Evolutionary conservation across 2,113 vertebrate species (phyloP).

Genomic region (Holacanthus passer): DNA sequence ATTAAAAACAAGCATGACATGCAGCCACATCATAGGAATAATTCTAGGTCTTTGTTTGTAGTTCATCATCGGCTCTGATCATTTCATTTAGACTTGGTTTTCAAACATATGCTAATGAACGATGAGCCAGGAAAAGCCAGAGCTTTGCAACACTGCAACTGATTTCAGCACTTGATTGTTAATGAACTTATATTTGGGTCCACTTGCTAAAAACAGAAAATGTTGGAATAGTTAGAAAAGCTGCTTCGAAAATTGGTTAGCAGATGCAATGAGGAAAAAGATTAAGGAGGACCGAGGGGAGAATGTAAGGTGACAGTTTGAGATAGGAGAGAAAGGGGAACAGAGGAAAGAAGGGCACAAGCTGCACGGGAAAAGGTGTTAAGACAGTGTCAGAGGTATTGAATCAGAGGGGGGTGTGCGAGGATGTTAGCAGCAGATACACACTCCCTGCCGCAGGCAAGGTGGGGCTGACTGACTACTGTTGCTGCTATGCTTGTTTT

Average conservation of each 20-base stretch:
- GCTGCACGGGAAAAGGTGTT: constrained; percentile 66
- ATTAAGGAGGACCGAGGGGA: constrained; percentile 49
- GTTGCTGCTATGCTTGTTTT: constrained; percentile 41
- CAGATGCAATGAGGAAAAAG: constrained; percentile 34
- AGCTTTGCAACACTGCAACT: constrained; percentile 33
- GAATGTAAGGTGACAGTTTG: constrained; percentile 64
- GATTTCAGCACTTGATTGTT: constrained; percentile 44
- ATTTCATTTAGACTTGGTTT: constrained; percentile 61
- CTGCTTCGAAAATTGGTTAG: constrained; percentile 57
- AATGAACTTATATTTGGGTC: constrained; percentile 64
- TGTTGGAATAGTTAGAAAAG: constrained; percentile 51
- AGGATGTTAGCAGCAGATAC: constrained; percentile 44
- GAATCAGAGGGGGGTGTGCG: constrained; percentile 39
- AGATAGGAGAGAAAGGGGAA: constrained; percentile 49
- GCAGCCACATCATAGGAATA: constrained; percentile 43
- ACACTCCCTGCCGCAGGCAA: constrained; percentile 37
- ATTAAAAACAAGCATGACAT: constrained; percentile 62
- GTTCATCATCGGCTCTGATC: constrained; percentile 59
- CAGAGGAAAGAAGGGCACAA: constrained; percentile 49
- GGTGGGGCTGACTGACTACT: constrained; percentile 32
- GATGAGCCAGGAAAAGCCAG: constrained; percentile 33
- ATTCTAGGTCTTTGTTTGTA: constrained; percentile 62
- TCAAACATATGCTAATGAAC: constrained; percentile 68
- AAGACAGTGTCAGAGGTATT: constrained; percentile 48
- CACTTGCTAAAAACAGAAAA: constrained; percentile 48